Evolutionary conservation across 2,113 vertebrate species (phyloP).

Genomic region (Fukomys damarensis): DNA sequence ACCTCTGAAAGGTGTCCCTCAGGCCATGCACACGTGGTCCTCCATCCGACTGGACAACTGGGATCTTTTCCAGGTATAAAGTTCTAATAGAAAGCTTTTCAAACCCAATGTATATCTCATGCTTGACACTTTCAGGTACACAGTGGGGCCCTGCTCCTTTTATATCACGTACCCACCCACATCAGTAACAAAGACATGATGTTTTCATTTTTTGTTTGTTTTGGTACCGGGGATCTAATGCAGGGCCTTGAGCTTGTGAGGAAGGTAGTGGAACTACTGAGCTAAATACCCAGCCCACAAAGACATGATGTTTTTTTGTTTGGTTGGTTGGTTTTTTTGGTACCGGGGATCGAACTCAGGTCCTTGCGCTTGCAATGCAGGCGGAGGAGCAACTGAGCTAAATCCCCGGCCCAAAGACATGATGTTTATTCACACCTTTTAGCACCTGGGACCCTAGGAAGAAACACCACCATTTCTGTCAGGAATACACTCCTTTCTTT

Average conservation of each 20-base stretch:
- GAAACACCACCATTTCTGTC: slow-evolving; percentile 10
- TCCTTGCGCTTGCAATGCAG: too few species aligned
- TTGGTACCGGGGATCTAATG: too few species aligned
- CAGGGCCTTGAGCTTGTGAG: too few species aligned
- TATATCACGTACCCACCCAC: background rate
- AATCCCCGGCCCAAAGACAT: too few species aligned
- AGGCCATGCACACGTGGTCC: background rate
- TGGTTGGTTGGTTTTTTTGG: too few species aligned
- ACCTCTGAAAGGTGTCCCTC: background rate
- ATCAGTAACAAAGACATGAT: background rate
- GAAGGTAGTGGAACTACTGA: too few species aligned
- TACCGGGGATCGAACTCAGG: too few species aligned
- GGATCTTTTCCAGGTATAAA: background rate
- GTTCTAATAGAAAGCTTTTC: slow-evolving; percentile 50
- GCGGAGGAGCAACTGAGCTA: too few species aligned
- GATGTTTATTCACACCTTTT: background rate
- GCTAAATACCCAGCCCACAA: too few species aligned
- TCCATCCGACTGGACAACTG: slow-evolving; percentile 23
- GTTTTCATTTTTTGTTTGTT: too few species aligned
- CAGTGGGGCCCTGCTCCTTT: background rate
- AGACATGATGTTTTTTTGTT: too few species aligned
- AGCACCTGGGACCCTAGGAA: background rate
- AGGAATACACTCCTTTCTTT: background rate
- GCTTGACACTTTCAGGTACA: background rate
- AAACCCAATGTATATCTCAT: background rate